These are phyloP conservation scores for Bombus turneri DNA, from an alignment of 1,140 invertebrate genomes.

Conservation along the genomic window DNA sequence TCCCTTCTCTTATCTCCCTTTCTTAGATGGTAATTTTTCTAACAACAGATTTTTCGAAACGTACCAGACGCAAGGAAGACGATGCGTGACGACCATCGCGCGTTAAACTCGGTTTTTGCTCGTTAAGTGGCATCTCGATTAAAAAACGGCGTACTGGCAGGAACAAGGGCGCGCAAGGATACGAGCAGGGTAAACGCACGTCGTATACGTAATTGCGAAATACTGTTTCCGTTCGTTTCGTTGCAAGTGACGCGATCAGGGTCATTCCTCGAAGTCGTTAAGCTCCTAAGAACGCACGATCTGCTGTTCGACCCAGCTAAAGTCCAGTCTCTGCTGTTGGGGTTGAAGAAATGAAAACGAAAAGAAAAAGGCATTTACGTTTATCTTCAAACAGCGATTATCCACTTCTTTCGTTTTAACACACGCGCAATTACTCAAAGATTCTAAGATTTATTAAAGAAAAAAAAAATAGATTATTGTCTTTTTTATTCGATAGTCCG, in stretches of 20 bases:
- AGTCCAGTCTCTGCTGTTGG: neutral
- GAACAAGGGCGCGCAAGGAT: neutral
- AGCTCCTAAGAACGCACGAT: conserved; percentile 29
- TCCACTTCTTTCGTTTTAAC: too few species aligned
- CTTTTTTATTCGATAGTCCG: too few species aligned
- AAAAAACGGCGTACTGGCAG: neutral
- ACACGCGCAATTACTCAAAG: too few species aligned
- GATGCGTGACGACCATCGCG: conserved; percentile 14
- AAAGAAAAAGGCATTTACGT: too few species aligned
- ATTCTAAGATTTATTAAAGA: too few species aligned
- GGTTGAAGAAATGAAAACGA: too few species aligned
- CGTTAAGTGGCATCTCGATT: conserved; percentile 24
- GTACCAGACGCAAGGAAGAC: neutral
- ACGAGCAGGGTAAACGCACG: conserved; percentile 14
- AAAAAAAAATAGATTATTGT: too few species aligned
- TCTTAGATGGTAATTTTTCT: neutral
- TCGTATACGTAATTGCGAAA: conserved; percentile 39
- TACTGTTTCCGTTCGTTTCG: conserved; percentile 46
- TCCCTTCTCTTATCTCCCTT: too few species aligned
- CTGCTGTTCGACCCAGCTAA: neutral
- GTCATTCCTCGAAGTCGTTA: conserved; percentile 68
- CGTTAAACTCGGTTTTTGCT: conserved; percentile 9
- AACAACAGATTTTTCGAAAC: conserved; percentile 3
- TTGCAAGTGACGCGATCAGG: conserved; percentile 45
- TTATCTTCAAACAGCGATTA: too few species aligned